Percentiles rank a stretch among this genome's conserved stretches.
Evolutionary conservation across 2,888 invertebrate species (phyloP).

Genomic region (Metacarcinus magister): DNA sequence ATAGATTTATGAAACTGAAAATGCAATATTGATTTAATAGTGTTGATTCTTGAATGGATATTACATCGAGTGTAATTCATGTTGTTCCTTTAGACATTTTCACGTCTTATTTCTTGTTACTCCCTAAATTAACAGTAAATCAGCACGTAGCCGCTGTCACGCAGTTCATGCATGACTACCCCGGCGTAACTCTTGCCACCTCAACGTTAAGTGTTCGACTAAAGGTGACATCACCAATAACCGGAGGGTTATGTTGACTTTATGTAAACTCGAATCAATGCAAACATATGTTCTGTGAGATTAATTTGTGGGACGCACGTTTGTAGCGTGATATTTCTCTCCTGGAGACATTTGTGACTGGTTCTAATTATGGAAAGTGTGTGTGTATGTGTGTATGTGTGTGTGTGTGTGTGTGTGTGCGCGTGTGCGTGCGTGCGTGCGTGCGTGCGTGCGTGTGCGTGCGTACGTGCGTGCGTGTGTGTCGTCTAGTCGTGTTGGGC

Average conservation of each 20-base stretch:
- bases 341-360: not conserved
- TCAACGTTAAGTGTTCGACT: not conserved
- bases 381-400: too few species aligned
- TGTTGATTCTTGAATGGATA: not conserved
- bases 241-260: not conserved
- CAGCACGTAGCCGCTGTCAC: not conserved
- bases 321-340: not conserved
- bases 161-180: not conserved
- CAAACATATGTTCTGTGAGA: not conserved
- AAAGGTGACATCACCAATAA: not conserved
- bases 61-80: not conserved
- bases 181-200: not conserved
- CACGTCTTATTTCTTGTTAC: not conserved
- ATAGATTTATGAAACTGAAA: too few species aligned
- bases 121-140: not conserved
- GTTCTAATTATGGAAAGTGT: not conserved
- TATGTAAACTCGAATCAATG: not conserved
- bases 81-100: too few species aligned
- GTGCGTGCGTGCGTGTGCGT: not conserved
- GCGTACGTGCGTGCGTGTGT: not conserved
- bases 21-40: not conserved
- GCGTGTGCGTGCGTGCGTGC: not conserved
- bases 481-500: not conserved
- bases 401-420: not conserved
- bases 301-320: not conserved